Base-by-base conservation (phyloP, 2,888 invertebrate species). In the Argyresthia goedartella region DNA sequence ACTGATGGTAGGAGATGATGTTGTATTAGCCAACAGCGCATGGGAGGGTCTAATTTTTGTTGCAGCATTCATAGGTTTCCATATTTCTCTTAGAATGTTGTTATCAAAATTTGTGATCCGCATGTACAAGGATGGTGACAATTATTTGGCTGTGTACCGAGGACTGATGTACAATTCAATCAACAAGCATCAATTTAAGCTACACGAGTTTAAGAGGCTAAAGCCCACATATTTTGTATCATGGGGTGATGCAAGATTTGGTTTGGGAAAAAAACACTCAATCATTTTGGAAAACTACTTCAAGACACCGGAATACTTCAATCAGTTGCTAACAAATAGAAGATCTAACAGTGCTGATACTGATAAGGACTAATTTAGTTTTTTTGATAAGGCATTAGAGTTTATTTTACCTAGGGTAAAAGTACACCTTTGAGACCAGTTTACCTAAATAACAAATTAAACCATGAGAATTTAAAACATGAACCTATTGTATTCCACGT, bases 211-310 rank as follows among this genome's bases (percentile, higher is more conserved):
- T 54, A 70, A 71, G 54, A 82, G 78, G 55, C 58, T 81, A 14
- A 75, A 63, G 3, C 73, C 80, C 1, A 71, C 72, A 39, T 53
- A 71, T 47, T 62, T 80, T 33, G 66, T 84, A 1, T 60, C 81
- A 36, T 86, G 86, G 86, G 71, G 77, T 52, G 76, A 82, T 59
- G 66, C 84, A 14, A 73, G 82, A 59, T 85, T 71, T 65, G 61
- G 62, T 41, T 65, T 86, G 25, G 82, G 84, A 13, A 70, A 69
- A 8, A 81, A 75, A 62, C 74, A 81, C 61, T 82, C 69, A 8
- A 82, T 86, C 43, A 57, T 86, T 53, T 59, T 86, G 42, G 80
- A 81, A 45, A 60, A 70, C 43, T 81, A 84, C 58, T 86, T 86
- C 52, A 85, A 81, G 59, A 78, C 81, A 11, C 81, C 84, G 34